Base-by-base conservation (phyloP, 1,140 invertebrate species). In the Holcopasites calliopsidis region DNA sequence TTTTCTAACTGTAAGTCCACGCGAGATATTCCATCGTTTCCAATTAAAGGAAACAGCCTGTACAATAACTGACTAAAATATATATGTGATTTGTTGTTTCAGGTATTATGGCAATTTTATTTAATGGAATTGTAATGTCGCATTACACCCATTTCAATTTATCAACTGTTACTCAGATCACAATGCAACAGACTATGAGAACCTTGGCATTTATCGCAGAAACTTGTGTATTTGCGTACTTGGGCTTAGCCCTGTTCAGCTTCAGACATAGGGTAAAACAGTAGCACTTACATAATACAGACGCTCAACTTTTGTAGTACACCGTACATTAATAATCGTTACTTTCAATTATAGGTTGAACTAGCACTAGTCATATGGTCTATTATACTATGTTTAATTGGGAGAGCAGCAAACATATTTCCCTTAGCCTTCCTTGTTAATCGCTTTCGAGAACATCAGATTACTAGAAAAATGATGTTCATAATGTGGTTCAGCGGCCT, bases 401-500 rank as follows among this genome's bases (percentile, higher is more conserved):
- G 98, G 28, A 94, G 99, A 88, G 98, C 98, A 13, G 95, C 97
- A 54, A 99, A 99, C 88, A 99, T 99, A 73, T 99, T 99, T 89
- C 99, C 99, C 21, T 91, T 99, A 16, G 97, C 97, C 3, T 94
- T 97, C 83, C 91, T 99, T 10, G 96, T 98, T 8, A 99, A 99
- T 90, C 96, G 96, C 89, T 99, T 99, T 91, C 94, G 98, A 35
- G 97, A 99, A 88, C 98, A 99, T 92, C 98, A 98, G 91, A 99
- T 99, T 57, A 99, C 98, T 0, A 96, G 95, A 86, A 98, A 98
- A 92, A 99, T 99, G 97, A 98, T 99, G 95, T 99, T 99, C 86
- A 99, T 99, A 55, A 99, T 99, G 98, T 99, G 98, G 98, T 99
- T 99, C 88, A 99, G 97, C 90, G 97, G 97, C 55, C 92, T 99